Percentiles rank a stretch among this genome's conserved stretches.
Conservation (phyloP, 2,888 invertebrate genomes). For the Mylabris sibirica region DNA sequence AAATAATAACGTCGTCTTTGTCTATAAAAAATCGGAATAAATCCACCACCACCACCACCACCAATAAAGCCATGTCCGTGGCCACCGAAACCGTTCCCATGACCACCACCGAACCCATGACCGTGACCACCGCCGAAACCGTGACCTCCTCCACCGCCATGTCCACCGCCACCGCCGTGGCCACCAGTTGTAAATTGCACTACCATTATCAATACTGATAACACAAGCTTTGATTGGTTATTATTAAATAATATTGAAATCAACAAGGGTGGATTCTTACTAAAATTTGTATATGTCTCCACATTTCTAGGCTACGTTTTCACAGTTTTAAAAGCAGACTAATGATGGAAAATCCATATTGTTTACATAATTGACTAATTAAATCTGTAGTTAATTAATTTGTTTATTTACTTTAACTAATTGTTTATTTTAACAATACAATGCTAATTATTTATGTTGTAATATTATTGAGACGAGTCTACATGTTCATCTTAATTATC, state of each 20-base stretch:
- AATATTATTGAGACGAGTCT: background rate
- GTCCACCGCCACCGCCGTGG: slow-evolving; percentile 11
- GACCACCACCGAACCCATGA: background rate
- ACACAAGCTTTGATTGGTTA: background rate
- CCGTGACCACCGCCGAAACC: too few relatives aligned
- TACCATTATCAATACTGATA: background rate
- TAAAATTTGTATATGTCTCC: background rate
- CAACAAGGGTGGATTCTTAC: background rate
- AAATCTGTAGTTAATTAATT: background rate
- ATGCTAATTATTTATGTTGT: background rate
- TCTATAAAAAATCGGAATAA: background rate
- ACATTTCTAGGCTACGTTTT: background rate
- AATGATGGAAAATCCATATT: background rate
- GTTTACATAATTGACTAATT: background rate
- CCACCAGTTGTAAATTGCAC: background rate
- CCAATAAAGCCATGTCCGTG: background rate
- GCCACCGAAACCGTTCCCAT: too few relatives aligned
- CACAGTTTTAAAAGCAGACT: background rate
- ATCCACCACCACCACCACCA: background rate
- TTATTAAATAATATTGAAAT: background rate
- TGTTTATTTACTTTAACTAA: background rate
- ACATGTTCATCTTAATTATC: background rate
- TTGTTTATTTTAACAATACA: background rate
- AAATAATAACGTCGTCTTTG: background rate
- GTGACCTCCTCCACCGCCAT: slow-evolving; percentile 20